phyloP scores from a whole-genome alignment of 2,888 invertebrate genomes.

The Pollenia amentaria region DNA sequence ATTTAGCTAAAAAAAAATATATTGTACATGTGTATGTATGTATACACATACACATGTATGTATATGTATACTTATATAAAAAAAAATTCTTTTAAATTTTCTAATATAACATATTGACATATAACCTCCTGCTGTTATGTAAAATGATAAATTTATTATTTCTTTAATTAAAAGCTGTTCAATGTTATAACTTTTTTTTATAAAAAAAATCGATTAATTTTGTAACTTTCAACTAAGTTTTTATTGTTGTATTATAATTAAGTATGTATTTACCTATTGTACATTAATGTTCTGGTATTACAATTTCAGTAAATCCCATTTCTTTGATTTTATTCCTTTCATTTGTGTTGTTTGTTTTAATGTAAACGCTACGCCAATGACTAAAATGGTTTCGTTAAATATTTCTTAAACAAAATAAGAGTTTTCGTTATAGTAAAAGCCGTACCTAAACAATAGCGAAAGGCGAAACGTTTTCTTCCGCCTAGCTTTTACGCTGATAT shows the following conservation, averaged over 20 bases:
- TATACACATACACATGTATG: no score
- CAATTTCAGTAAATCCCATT: background rate
- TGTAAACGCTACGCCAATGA: background rate
- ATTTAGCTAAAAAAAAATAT: no score
- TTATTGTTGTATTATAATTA: background rate
- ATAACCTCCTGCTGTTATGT: background rate
- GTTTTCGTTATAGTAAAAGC: conserved; percentile 5
- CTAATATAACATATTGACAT: background rate
- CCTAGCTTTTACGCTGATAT: no score
- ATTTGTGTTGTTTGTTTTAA: background rate
- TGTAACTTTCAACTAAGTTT: conserved; percentile 4
- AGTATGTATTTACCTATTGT: background rate
- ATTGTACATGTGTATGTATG: no score
- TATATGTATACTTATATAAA: no score
- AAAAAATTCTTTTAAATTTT: no score
- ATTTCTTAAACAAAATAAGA: background rate
- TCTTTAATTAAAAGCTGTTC: conserved; percentile 44
- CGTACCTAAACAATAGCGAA: no score
- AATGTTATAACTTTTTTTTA: background rate
- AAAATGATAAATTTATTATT: background rate
- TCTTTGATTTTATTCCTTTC: background rate
- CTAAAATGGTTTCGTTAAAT: background rate
- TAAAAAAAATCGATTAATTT: background rate
- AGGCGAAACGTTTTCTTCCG: no score
- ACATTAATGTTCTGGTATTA: background rate